These are phyloP conservation scores for Mimachlamys varia DNA, from an alignment of 2,888 invertebrate genomes.

Conservation along the genomic window DNA sequence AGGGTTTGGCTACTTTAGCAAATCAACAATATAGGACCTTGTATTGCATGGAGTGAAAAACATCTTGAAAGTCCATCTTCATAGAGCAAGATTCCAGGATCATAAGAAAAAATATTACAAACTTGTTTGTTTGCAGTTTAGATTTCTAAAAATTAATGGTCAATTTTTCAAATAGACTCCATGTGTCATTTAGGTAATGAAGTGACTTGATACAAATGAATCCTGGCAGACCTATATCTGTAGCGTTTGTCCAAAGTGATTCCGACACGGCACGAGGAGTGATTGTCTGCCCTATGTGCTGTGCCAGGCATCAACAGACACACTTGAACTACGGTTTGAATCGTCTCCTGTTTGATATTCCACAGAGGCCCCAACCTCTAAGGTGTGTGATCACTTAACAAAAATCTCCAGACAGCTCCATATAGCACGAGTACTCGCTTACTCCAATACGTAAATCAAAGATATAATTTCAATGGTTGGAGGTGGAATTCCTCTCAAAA, in stretches of 20 bases:
- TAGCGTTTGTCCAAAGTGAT: background rate
- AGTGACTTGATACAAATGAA: background rate
- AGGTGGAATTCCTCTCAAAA: conserved; percentile 6
- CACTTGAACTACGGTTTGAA: background rate
- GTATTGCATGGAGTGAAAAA: no score
- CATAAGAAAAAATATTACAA: no score
- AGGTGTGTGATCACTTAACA: background rate
- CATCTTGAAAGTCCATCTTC: no score
- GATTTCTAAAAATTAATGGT: background rate
- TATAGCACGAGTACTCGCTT: background rate
- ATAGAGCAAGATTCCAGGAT: no score
- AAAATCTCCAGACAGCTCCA: background rate
- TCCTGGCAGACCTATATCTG: conserved; percentile 12
- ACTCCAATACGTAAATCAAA: conserved; percentile 3
- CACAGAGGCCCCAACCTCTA: background rate
- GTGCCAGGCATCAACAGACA: background rate
- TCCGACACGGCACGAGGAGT: background rate
- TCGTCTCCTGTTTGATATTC: background rate
- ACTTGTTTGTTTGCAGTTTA: no score
- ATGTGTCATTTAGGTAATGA: background rate
- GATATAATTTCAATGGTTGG: conserved; percentile 25
- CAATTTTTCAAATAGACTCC: background rate
- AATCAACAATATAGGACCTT: no score
- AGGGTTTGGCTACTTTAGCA: no score
- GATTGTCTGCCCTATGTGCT: background rate